phyloP scores from a whole-genome alignment of 1,140 invertebrate genomes.

The Apis laboriosa region DNA sequence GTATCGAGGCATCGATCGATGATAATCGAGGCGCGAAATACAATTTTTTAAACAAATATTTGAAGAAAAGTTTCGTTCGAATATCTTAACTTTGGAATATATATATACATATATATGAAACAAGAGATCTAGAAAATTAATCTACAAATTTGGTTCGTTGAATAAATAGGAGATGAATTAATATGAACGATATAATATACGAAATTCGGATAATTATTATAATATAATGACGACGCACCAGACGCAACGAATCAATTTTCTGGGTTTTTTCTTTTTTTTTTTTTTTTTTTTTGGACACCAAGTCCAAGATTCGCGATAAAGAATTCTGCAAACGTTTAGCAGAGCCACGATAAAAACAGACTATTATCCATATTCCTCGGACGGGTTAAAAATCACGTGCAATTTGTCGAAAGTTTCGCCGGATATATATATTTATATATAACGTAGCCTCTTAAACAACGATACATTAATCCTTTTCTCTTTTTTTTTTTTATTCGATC shows the following conservation, averaged over 20 bases:
- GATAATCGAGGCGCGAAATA: no score
- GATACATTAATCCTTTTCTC: background rate
- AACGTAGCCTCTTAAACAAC: background rate
- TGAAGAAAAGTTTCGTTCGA: background rate
- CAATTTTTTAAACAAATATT: no score
- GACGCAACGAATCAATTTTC: conserved; percentile 1
- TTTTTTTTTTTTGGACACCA: no score
- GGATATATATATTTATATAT: background rate
- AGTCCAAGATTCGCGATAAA: background rate
- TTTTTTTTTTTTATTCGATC: background rate
- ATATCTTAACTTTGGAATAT: background rate
- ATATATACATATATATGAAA: no score
- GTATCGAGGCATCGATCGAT: background rate
- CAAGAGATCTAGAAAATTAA: no score
- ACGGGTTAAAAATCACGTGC: background rate
- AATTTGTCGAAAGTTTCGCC: background rate
- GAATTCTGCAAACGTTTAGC: conserved; percentile 4
- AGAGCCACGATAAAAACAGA: background rate
- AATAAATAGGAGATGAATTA: no score
- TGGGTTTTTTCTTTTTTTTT: background rate
- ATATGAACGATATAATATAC: background rate
- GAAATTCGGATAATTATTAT: background rate
- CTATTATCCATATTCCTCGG: background rate
- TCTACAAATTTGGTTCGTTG: no score
- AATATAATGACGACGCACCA: background rate